Evolutionary conservation across 2,888 invertebrate species (phyloP).

Genomic region (Apantesis nais): DNA sequence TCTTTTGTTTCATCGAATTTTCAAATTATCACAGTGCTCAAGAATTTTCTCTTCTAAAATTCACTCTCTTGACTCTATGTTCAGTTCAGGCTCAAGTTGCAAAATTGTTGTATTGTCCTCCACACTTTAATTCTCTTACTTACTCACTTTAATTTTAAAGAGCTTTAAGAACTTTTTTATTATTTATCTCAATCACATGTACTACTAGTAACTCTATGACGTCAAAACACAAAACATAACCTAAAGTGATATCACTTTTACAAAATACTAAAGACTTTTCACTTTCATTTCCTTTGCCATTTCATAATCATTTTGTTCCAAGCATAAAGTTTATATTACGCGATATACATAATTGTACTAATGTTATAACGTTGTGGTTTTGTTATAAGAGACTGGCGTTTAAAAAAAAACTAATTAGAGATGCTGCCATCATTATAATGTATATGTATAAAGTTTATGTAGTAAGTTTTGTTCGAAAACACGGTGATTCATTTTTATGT

Average conservation of each 20-base stretch:
- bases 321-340: conserved; percentile 18
- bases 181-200: too few species aligned
- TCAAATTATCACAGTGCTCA: too few species aligned
- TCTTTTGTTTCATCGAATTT: too few species aligned
- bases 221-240: too few species aligned
- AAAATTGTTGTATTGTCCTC: too few species aligned
- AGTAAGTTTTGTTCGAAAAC: background rate
- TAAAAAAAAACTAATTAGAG: background rate
- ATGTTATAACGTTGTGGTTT: conserved; percentile 15
- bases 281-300: conserved; percentile 38
- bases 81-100: too few species aligned
- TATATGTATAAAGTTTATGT: background rate
- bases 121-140: too few species aligned
- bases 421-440: background rate
- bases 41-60: too few species aligned
- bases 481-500: background rate
- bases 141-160: too few species aligned
- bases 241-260: background rate
- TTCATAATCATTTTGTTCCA: conserved; percentile 27
- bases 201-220: too few species aligned
- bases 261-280: conserved; percentile 5
- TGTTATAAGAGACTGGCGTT: conserved; percentile 18
- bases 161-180: too few species aligned
- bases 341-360: conserved; percentile 34
- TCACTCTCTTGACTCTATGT: too few species aligned